These are phyloP conservation scores for Butorides virescens DNA, from an alignment of 2,113 vertebrate species.

Conservation along the genomic window DNA sequence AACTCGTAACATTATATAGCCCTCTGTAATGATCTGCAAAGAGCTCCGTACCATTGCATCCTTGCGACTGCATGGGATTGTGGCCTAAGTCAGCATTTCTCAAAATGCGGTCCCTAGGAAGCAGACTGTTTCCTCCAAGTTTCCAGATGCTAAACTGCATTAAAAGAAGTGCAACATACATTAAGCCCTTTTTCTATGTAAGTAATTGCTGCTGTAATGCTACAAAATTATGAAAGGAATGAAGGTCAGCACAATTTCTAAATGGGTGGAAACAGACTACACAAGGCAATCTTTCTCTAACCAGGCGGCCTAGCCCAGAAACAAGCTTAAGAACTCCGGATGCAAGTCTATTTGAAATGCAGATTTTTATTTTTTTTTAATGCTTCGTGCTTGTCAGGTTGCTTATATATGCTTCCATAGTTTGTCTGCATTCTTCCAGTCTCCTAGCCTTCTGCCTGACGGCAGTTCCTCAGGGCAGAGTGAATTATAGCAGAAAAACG, in stretches of 20 bases:
- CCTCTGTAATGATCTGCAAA: not conserved
- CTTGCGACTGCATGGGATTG: not conserved
- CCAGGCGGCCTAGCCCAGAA: not conserved
- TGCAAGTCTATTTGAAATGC: not conserved
- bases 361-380: not conserved
- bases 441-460: not conserved
- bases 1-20: not conserved
- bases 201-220: not conserved
- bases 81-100: not conserved
- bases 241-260: not conserved
- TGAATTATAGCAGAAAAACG: not conserved
- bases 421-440: not conserved
- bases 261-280: not conserved
- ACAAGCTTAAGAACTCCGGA: not conserved
- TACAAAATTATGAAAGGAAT: not conserved
- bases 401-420: not conserved
- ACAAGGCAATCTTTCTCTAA: not conserved
- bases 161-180: not conserved
- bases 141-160: slow-evolving; percentile 3
- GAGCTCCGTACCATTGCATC: not conserved
- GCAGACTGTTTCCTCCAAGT: not conserved
- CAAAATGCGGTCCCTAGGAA: not conserved
- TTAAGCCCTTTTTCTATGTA: not conserved
- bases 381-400: not conserved
- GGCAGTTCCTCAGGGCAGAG: not conserved